Evolutionary conservation across 1,140 invertebrate species (phyloP).

Genomic region (Drosophila repletoides): DNA sequence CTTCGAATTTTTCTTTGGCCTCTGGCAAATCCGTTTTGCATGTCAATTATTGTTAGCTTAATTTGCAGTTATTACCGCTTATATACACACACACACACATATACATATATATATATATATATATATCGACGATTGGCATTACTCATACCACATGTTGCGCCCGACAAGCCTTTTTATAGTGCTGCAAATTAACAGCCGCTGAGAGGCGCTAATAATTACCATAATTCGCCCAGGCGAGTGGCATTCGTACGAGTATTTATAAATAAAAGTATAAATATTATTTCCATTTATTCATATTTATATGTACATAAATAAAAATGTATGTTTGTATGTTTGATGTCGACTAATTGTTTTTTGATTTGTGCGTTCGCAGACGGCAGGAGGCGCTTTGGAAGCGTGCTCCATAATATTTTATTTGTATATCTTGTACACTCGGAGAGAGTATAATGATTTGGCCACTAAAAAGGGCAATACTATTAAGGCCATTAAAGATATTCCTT

Average conservation of each 20-base stretch:
- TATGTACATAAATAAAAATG: neutral
- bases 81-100: conserved; percentile 1
- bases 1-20: conserved; percentile 2
- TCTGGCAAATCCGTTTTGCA: conserved; percentile 19
- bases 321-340: neutral
- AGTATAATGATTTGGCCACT: conserved; percentile 1
- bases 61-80: conserved; percentile 18
- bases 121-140: conserved; percentile 12
- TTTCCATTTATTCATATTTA: conserved; percentile 27
- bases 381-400: conserved; percentile 46
- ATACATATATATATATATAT: neutral
- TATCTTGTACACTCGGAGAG: conserved; percentile 1
- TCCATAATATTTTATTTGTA: neutral
- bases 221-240: conserved; percentile 17
- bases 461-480: conserved; percentile 4
- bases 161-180: neutral
- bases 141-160: conserved; percentile 52
- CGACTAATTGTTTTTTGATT: conserved; percentile 41
- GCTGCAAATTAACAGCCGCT: conserved; percentile 10
- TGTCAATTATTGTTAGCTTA: conserved; percentile 23
- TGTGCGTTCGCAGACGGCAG: conserved; percentile 42
- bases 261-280: conserved; percentile 26
- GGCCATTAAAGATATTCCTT: no score
- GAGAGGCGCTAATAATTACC: conserved; percentile 1
- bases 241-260: conserved; percentile 21